Evolutionary conservation across 1,140 invertebrate genomes (phyloP), one percentile per base, ranked within the genome.

Genomic region (Brachystomella parvula): DNA sequence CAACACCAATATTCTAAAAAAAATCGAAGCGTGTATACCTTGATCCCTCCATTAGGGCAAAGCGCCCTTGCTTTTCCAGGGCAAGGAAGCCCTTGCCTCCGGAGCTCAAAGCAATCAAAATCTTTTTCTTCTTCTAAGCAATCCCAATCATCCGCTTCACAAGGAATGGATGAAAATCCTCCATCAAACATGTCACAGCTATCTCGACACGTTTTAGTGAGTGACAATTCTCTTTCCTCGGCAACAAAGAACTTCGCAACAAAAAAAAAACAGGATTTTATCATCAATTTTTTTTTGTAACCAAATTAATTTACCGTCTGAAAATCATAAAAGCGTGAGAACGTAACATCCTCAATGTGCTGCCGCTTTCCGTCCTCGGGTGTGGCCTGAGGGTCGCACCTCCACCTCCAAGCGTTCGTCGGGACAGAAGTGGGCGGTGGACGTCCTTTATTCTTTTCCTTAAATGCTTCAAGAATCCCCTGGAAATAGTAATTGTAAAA

Each of bases 161-260:
- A 66, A 44, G 65, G 65, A 9, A 61, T 53, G 2, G 58, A 47
- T 9, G 65, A 66, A 53, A 44, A 66, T 6, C 33, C 65, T 17
- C 65, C 60, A 35, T 66, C 65, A 61, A 61, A 66, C 58, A 66
- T 32, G 19, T 61, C 65, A 59, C 65, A 66, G 29, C 47, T 66
- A 21, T 66, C 65, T 15, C 65, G 65, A 56, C 65, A 66, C 19
- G 65, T 61, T 44, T 66, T 58, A 21, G 65, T 66, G 2, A 66
- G 28, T 9, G 65, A 66, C 3, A 66, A 21, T 21, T 61, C 17
- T n/a, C 33, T 19, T 39, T 66, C 65, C 28, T 66, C 60, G 19
- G 58, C 65, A 21, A 66, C 21, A 33, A 66, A 66, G 24, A 3
- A 1, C 65, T 66, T n/a, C 2, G 60, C 17, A 31, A 31, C 6